Evolutionary conservation across 2,113 vertebrate genomes (phyloP).

Genomic region (Callipepla squamata): DNA sequence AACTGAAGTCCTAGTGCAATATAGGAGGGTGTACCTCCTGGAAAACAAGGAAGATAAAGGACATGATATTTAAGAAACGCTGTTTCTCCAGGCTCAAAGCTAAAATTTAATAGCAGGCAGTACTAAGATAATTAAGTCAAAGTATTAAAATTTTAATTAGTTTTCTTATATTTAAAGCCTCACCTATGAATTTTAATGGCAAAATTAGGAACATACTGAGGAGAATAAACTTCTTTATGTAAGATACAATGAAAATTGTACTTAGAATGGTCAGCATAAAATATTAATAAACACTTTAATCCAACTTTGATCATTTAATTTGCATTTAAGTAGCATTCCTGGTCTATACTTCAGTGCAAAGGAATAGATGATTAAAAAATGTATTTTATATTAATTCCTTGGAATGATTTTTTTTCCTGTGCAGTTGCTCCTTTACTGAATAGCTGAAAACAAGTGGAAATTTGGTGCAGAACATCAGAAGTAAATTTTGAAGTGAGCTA

Average conservation of each 20-base stretch:
- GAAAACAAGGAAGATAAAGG: background rate
- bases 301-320: background rate
- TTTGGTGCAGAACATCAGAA: background rate
- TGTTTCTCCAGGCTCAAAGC: background rate
- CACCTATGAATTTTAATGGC: background rate
- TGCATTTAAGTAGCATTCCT: background rate
- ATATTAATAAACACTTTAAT: background rate
- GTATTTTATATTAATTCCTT: background rate
- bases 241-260: background rate
- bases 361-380: background rate
- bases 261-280: background rate
- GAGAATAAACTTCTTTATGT: background rate
- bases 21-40: background rate
- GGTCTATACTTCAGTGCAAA: background rate
- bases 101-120: background rate
- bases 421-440: background rate
- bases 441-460: background rate
- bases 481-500: background rate
- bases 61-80: background rate
- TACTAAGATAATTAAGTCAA: background rate
- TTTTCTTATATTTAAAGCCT: background rate
- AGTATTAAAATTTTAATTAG: background rate
- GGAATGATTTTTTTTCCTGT: background rate
- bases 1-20: background rate
- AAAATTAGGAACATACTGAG: background rate